These are phyloP conservation scores for Perdita meconis DNA, from an alignment of 2,888 invertebrate genomes.

Conservation along the genomic window DNA sequence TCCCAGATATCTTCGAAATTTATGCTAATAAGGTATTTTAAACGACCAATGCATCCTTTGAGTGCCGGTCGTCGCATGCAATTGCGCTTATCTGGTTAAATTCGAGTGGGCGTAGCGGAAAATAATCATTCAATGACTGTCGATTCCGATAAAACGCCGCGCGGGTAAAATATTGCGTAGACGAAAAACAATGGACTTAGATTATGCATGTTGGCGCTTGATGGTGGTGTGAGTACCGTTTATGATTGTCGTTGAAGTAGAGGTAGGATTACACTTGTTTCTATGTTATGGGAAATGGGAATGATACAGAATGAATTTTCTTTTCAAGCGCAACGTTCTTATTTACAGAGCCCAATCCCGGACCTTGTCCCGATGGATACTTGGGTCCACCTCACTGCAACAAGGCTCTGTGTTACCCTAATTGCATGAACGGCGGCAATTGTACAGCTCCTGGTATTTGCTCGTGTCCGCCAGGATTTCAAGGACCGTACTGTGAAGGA, in stretches of 20 bases:
- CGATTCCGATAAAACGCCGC: conserved; percentile 42
- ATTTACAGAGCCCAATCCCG: conserved; percentile 92
- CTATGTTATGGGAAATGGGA: no score
- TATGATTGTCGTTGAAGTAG: conserved; percentile 21
- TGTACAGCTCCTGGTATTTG: conserved; percentile 96
- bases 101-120: conserved; percentile 46
- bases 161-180: neutral
- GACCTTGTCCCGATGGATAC: conserved; percentile 95
- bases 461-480: conserved; percentile 95
- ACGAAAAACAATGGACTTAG: conserved; percentile 3
- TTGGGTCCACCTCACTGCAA: conserved; percentile 94
- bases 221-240: neutral
- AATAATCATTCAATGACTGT: conserved; percentile 40
- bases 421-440: conserved; percentile 96
- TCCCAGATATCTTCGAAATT: conserved; percentile 35
- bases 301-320: neutral
- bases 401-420: conserved; percentile 95
- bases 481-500: conserved; percentile 95
- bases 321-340: no score
- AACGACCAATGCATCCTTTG: conserved; percentile 21
- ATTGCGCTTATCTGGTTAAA: conserved; percentile 48
- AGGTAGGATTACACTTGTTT: conserved; percentile 15
- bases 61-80: conserved; percentile 30
- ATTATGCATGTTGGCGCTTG: conserved; percentile 17
- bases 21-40: conserved; percentile 36